phyloP scores from a whole-genome alignment of 2,797 vertebrate genomes.

The Phrynocephalus vlangalii region DNA sequence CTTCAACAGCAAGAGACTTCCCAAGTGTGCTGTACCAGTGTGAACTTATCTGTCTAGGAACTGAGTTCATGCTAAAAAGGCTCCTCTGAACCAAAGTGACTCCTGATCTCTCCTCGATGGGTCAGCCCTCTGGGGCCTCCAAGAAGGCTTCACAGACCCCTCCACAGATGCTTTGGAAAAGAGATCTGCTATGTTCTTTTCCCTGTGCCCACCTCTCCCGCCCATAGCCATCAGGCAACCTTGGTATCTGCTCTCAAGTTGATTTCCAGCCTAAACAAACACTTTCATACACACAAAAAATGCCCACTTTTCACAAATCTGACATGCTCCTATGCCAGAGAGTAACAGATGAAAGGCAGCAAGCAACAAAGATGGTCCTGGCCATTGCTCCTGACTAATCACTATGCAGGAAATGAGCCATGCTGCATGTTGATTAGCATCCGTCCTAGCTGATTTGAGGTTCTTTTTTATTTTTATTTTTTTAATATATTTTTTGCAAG shows the following conservation, averaged over 20 bases:
- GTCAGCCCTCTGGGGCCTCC: neutral
- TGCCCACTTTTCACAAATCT: neutral
- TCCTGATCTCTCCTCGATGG: neutral
- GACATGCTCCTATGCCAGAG: fast-evolving
- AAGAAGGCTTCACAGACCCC: neutral
- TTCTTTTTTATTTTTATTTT: neutral
- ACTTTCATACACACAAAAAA: neutral
- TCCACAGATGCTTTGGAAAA: neutral
- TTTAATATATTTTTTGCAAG: constrained; percentile 3
- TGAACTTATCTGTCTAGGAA: neutral
- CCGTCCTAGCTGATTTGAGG: constrained; percentile 12
- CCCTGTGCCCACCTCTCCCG: neutral
- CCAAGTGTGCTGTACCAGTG: neutral
- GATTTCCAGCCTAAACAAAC: neutral
- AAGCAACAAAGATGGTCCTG: neutral
- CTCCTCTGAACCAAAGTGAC: neutral
- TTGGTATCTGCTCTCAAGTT: neutral
- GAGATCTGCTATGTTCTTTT: neutral
- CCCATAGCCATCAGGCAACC: neutral
- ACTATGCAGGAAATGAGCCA: neutral
- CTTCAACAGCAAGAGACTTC: neutral
- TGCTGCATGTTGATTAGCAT: neutral
- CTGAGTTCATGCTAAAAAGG: neutral
- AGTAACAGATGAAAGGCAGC: neutral
- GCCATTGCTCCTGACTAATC: neutral